phyloP scores from a whole-genome alignment of 2,797 vertebrate species.

The Danionella dracula region DNA sequence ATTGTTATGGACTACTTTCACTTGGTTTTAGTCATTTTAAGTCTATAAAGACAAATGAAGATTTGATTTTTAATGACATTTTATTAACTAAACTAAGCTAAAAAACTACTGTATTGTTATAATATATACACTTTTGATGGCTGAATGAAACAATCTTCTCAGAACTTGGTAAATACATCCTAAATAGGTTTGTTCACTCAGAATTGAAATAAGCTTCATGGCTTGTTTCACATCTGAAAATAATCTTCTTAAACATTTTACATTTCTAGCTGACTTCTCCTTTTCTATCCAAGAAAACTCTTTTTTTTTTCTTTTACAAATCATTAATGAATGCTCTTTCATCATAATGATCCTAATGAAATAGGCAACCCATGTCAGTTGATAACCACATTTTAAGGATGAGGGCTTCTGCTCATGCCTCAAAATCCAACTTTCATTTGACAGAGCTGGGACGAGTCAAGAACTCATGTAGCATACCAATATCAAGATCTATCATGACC shows the following conservation, averaged over 20 bases:
- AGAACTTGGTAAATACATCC: conserved; percentile 28
- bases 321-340: conserved; percentile 44
- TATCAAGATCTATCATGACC: conserved; percentile 40
- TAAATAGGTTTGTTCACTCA: conserved; percentile 19
- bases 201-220: conserved; percentile 13
- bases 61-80: too few relatives aligned
- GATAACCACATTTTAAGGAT: conserved; percentile 43
- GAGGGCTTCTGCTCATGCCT: conserved; percentile 35
- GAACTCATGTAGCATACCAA: conserved; percentile 31
- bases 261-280: conserved; percentile 14
- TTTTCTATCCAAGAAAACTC: background rate
- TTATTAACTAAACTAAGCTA: too few relatives aligned
- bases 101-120: too few relatives aligned
- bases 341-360: conserved; percentile 52
- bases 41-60: too few relatives aligned
- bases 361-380: conserved; percentile 40
- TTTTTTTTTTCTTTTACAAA: conserved; percentile 24
- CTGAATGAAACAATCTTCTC: conserved; percentile 9
- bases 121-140: background rate
- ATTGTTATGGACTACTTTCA: too few relatives aligned
- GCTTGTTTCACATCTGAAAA: conserved; percentile 42
- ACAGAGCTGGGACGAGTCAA: conserved; percentile 38
- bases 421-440: conserved; percentile 47
- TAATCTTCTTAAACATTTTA: conserved; percentile 35
- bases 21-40: too few relatives aligned